Percentiles rank a stretch among this genome's conserved stretches.
phyloP scores from a whole-genome alignment of 2,797 vertebrate genomes.

The Megalops cyprinoides region DNA sequence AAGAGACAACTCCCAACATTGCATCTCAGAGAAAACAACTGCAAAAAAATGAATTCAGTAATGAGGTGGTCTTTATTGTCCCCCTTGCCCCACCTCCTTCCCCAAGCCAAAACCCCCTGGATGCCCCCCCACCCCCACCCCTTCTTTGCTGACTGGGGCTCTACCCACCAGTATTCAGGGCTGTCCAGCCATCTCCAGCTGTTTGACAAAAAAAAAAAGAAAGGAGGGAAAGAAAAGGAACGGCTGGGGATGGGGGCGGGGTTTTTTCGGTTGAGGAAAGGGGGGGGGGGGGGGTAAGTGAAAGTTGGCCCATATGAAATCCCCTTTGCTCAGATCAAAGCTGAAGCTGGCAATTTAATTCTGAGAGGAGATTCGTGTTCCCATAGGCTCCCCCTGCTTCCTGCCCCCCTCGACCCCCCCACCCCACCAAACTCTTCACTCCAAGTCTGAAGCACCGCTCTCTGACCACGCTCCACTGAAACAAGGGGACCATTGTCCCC shows the following conservation, averaged over 20 bases:
- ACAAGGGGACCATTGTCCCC: slow-evolving; percentile 69
- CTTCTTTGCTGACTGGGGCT: not conserved
- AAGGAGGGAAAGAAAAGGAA: not conserved
- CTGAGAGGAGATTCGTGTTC: slow-evolving; percentile 74
- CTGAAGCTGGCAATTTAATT: slow-evolving; percentile 65
- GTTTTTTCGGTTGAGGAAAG: slow-evolving; percentile 59
- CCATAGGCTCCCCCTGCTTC: slow-evolving; percentile 69
- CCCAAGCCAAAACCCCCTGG: not conserved
- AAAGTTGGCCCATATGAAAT: slow-evolving; percentile 68
- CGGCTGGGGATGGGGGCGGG: slow-evolving; percentile 5
- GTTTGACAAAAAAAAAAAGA: slow-evolving; percentile 24
- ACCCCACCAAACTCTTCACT: slow-evolving; percentile 37
- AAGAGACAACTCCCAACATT: not conserved
- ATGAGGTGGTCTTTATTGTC: not conserved
- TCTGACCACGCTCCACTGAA: slow-evolving; percentile 60
- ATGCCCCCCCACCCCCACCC: not conserved
- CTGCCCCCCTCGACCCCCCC: slow-evolving; percentile 36
- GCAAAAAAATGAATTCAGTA: slow-evolving; percentile 20
- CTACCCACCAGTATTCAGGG: not conserved
- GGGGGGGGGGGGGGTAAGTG: slow-evolving; percentile 44
- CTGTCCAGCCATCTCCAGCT: slow-evolving; percentile 29
- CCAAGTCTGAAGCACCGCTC: slow-evolving; percentile 49
- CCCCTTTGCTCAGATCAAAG: slow-evolving; percentile 72
- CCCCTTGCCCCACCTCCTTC: no score
- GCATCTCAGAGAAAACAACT: not conserved